These are phyloP conservation scores for Rotaria socialis DNA, from an alignment of 2,888 invertebrate species.

Conservation along the genomic window DNA sequence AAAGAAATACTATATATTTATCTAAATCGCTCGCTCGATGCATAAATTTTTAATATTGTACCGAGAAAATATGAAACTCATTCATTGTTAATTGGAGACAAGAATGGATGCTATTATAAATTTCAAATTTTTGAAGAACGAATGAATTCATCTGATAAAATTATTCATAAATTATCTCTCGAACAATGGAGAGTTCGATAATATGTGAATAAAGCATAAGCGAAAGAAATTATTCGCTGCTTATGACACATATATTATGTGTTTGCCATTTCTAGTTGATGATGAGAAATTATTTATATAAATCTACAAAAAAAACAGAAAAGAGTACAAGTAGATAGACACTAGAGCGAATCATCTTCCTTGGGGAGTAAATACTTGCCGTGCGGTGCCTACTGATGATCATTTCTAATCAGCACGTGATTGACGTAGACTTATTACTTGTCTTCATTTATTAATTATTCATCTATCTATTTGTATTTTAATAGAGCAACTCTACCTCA, in stretches of 20 bases:
- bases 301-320: not conserved
- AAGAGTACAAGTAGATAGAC: not conserved
- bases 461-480: not conserved
- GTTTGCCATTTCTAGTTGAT: not conserved
- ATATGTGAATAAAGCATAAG: too few relatives aligned
- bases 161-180: too few relatives aligned
- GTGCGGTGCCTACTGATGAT: not conserved
- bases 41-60: too few relatives aligned
- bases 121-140: too few relatives aligned
- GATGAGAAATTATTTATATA: not conserved
- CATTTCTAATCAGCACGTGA: not conserved
- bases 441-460: not conserved
- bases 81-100: too few relatives aligned
- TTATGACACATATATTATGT: not conserved
- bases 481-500: constrained; percentile 58
- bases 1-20: too few relatives aligned
- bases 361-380: not conserved
- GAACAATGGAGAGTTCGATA: too few relatives aligned
- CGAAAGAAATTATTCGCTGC: not conserved
- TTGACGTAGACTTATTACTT: not conserved
- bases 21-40: too few relatives aligned
- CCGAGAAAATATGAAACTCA: too few relatives aligned
- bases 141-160: too few relatives aligned
- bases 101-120: too few relatives aligned
- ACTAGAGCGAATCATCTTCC: not conserved